Base-by-base conservation (phyloP, 1,140 invertebrate species). In the Ceratoteleas bidentatus region DNA sequence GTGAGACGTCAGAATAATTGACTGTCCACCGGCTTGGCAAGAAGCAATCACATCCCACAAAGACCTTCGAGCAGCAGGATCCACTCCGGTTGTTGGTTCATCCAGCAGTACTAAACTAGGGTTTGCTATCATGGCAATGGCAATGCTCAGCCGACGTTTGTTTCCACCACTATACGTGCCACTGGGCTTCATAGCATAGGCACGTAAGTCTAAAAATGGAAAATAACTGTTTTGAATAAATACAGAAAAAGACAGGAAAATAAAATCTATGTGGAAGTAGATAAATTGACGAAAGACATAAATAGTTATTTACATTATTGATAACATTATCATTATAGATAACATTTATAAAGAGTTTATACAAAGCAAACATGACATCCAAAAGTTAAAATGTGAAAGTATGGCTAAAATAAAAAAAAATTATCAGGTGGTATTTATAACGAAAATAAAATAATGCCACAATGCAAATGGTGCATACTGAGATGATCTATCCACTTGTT, bases 81-180 rank as follows among this genome's bases (percentile, higher is more conserved):
- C 96, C 92, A 97, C 96, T 47, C 96, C 86, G 97, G 88, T 72
- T n/a, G n/a, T n/a, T n/a, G n/a, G n/a, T n/a, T n/a, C n/a, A n/a
- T n/a, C n/a, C n/a, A n/a, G n/a, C n/a, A 97, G 93, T 79, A 95
- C 91, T 36, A 97, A 91, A 24, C 93, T 92, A 15, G 96, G 96
- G 88, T 94, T 94, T 16, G 95, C 96, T 24, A 97, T 93, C 13
- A 99, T 89, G 6, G 98, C 96, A 43, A 99, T 94, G 0, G 97
- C 97, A 40, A 97, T 97, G 81, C 96, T 98, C 32, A 99, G 90
- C 89, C 99, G 99, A 43, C 98, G 93, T 88, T 98, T 99, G 83
- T 98, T 99, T 0, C 98, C 98, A 14, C 97, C 97, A 87, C 97
- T 98, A 85, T 95, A 96, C 6, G 89, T 90, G 24, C 88, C 88